Evolutionary conservation across 1,140 invertebrate species (phyloP).

Genomic region (Scaptomyza montana): DNA sequence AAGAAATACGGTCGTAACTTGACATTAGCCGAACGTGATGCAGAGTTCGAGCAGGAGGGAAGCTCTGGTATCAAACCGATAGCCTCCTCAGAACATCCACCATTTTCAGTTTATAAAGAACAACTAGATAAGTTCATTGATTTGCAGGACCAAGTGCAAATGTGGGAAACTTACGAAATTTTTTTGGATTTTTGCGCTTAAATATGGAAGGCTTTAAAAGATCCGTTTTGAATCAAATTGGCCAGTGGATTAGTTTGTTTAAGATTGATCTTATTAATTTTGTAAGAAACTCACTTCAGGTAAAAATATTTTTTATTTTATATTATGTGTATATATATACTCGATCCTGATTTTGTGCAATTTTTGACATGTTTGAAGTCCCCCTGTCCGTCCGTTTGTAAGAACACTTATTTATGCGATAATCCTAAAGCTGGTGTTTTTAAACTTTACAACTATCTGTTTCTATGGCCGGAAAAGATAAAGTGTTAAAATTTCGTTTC

Average conservation of each 20-base stretch:
- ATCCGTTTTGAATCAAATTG: conserved; percentile 87
- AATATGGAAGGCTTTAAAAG: conserved; percentile 89
- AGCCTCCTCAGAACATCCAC: conserved; percentile 48
- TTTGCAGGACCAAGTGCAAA: conserved; percentile 53
- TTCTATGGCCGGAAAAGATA: too few relatives aligned
- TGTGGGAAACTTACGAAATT: conserved; percentile 58
- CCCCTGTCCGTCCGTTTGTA: too few relatives aligned
- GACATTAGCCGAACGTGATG: conserved; percentile 85
- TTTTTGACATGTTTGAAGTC: too few relatives aligned
- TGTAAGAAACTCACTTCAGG: conserved; percentile 85
- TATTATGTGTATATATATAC: too few relatives aligned
- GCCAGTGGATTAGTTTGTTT: conserved; percentile 89
- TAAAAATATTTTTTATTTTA: not conserved
- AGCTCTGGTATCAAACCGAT: conserved; percentile 58
- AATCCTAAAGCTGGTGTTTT: too few relatives aligned
- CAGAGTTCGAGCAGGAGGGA: conserved; percentile 49
- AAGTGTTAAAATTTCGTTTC: too few relatives aligned
- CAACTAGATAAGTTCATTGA: conserved; percentile 72
- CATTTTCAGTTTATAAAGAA: conserved; percentile 65
- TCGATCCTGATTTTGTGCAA: too few relatives aligned
- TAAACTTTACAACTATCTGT: too few relatives aligned
- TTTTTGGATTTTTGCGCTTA: conserved; percentile 88
- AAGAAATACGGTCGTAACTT: conserved; percentile 87
- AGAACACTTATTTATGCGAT: too few relatives aligned
- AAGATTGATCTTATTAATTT: conserved; percentile 89